Conservation (phyloP, 2,113 vertebrate species). For the Struthidea cinerea region DNA sequence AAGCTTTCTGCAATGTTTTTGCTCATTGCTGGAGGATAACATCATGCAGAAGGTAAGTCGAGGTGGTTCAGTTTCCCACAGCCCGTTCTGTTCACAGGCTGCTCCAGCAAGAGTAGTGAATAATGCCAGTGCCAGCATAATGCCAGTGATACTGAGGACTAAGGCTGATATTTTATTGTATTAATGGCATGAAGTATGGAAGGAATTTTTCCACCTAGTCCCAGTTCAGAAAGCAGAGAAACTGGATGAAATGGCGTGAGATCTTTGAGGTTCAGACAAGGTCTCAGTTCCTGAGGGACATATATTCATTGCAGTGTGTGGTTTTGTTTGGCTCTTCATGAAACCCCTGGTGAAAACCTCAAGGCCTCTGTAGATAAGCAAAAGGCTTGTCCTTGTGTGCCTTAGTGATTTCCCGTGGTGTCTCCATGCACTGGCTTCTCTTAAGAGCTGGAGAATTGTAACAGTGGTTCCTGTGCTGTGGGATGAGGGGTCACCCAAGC, state of each 20-base stretch:
- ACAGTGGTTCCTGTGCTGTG: not conserved
- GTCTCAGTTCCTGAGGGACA: not conserved
- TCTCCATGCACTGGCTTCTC: not conserved
- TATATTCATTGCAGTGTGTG: not conserved
- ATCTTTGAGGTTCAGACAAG: not conserved
- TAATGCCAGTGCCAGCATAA: not conserved
- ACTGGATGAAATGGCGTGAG: not conserved
- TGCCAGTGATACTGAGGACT: not conserved
- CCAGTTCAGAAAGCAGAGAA: not conserved
- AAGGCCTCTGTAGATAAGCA: not conserved
- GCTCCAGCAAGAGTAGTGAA: not conserved
- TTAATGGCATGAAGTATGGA: not conserved
- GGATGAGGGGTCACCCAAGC: not conserved
- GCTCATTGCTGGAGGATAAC: not conserved
- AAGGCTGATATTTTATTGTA: not conserved
- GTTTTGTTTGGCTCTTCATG: not conserved
- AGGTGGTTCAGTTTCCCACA: not conserved
- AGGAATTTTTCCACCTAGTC: not conserved
- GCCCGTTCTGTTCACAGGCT: not conserved
- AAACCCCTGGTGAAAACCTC: not conserved
- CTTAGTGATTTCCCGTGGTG: accelerated
- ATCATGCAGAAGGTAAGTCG: not conserved
- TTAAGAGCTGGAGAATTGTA: not conserved
- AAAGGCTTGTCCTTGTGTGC: not conserved
- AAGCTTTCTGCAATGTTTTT: not conserved